Base-by-base conservation (phyloP, 2,797 vertebrate genomes). In the Eremophila alpestris region DNA sequence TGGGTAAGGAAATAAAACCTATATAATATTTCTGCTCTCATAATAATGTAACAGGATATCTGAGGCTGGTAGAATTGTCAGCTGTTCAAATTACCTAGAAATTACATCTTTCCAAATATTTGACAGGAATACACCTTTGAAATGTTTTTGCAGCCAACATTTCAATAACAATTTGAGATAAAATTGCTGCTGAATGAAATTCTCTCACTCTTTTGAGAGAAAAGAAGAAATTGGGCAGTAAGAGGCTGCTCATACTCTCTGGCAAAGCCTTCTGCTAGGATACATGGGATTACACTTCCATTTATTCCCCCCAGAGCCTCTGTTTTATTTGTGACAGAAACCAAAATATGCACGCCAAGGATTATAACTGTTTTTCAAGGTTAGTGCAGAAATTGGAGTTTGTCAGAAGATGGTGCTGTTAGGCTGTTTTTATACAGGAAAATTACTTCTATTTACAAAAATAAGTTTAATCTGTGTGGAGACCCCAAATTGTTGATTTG, bases 381-480 rank as follows among this genome's bases (percentile, higher is more conserved):
- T 94, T 87, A 96, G 63, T 91, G 95, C 73, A 96, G 63, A 83
- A 92, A 93, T 58, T 79, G 46, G 46, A 75, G 59, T 38, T 87
- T 95, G 93, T 95, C 97, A 97, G 97, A 95, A 98, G 97, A 94
- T 97, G 97, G 97, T 95, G 97, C 96, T 95, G 87, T 96, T 96
- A 85, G 87, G 90, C 95, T 74, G 95, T 18, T 95, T 95, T 96
- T 95, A 84, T 43, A 16, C n/a, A 49, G 34, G 30, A 69, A 87
- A 73, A 75, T 48, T 49, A 81, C n/a, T 87, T 91, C n/a, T 95
- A 89, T 90, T 80, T 80, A 71, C 19, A 87, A 94, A 83, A 94
- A 74, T 24, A 80, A 87, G 4, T 71, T 89, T 56, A 62, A 56
- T 54, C n/a, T 29, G 14, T 49, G 20, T 41, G 32, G 24, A 71